Percentiles rank a stretch among this genome's conserved stretches.
Evolutionary conservation across 2,113 vertebrate species (phyloP).

Genomic region (Hypanus sabinus): DNA sequence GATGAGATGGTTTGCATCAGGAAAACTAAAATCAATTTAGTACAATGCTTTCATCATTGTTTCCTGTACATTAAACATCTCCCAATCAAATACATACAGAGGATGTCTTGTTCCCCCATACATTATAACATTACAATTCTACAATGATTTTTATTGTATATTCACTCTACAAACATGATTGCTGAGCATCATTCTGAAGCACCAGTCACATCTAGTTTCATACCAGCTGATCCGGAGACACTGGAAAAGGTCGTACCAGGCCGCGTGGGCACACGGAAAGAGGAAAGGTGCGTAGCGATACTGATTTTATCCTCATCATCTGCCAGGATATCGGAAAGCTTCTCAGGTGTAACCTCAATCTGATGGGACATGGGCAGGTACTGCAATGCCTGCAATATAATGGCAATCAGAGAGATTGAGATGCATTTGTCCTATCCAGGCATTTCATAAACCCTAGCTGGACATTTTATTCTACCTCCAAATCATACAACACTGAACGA

Average conservation of each 20-base stretch:
- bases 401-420: not conserved
- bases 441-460: not conserved
- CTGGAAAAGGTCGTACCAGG: conserved; percentile 38
- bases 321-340: conserved; percentile 36
- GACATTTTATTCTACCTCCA: too few species aligned
- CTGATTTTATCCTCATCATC: conserved; percentile 40
- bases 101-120: too few species aligned
- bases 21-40: too few species aligned
- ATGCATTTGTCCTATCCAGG: not conserved
- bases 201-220: not conserved
- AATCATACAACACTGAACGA: too few species aligned
- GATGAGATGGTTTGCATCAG: too few species aligned
- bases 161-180: not conserved
- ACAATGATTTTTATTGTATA: not conserved
- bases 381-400: conserved; percentile 53
- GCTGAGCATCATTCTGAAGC: conserved; percentile 13
- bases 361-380: conserved; percentile 55
- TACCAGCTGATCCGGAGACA: conserved; percentile 31
- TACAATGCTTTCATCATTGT: too few species aligned
- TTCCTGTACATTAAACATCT: too few species aligned
- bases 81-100: too few species aligned
- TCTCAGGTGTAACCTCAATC: conserved; percentile 41
- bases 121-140: too few species aligned
- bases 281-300: conserved; percentile 28
- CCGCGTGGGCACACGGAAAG: not conserved